Conservation (phyloP, 2,888 invertebrate species). For the Nebria salina region DNA sequence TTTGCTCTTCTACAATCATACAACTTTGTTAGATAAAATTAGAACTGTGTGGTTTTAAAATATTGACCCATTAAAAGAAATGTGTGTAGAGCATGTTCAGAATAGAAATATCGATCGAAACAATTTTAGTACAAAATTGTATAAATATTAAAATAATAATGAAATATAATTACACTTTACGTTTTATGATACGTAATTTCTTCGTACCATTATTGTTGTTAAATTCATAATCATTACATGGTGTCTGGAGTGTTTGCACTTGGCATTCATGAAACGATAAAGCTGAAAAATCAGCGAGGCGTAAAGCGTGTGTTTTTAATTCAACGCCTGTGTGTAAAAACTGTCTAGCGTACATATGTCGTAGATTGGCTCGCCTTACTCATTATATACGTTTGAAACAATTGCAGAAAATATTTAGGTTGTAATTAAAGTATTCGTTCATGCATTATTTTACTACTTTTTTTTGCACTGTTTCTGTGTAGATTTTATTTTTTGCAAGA, state of each 20-base stretch:
- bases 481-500: background rate
- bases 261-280: slow-evolving; percentile 24
- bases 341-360: slow-evolving; percentile 24
- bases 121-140: too few relatives aligned
- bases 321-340: slow-evolving; percentile 9
- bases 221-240: too few relatives aligned
- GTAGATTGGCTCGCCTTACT: slow-evolving; percentile 29
- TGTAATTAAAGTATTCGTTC: slow-evolving; percentile 43
- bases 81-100: too few relatives aligned
- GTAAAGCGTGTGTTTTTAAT: slow-evolving; percentile 35
- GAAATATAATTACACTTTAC: too few relatives aligned
- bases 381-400: slow-evolving; percentile 35
- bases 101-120: too few relatives aligned
- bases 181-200: too few relatives aligned
- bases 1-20: too few relatives aligned
- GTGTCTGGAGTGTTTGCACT: background rate
- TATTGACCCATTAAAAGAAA: too few relatives aligned
- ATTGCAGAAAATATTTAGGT: slow-evolving; percentile 23
- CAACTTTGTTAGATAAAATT: too few relatives aligned
- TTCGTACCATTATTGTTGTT: too few relatives aligned
- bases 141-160: too few relatives aligned
- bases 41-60: too few relatives aligned
- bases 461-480: slow-evolving; percentile 5
- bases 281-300: slow-evolving; percentile 6
- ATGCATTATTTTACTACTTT: slow-evolving; percentile 35